Evolutionary conservation across 2,113 vertebrate species (phyloP), one percentile per base, ranked within the genome.

Genomic region (Falcunculus frontatus): DNA sequence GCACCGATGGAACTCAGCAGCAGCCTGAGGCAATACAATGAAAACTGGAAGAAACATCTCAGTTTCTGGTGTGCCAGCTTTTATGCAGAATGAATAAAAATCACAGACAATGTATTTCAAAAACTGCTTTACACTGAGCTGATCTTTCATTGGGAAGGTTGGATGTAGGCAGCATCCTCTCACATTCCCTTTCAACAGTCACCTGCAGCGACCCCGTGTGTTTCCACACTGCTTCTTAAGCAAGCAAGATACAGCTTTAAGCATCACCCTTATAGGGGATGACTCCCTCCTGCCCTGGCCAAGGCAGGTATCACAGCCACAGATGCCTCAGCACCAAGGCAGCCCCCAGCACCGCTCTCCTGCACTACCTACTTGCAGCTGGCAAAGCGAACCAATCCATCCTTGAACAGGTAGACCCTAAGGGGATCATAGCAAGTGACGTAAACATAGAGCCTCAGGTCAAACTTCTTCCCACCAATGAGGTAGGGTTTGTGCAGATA

Each of bases 401-500:
- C 99, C 27, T 98, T 98, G 97, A 99, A 99, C 97, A 99, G 97
- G 98, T 99, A 99, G 93, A 99, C 97, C 72, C 99, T 97, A 11
- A 99, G 99, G 33, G 99, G 99, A 96, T 99, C 99, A 0, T 99
- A 99, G 93, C 98, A 99, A 7, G 99, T 98, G 95, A 99, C 99
- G 0, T 99, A 99, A 95, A 99, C 99, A 20, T 99, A 99, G 96
- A 99, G 98, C 77, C 99, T 98, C 93, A 99, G 98, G 97, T 99
- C 99, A 29, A 99, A 99, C 97, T 99, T 99, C 98, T 98, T 99
- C 63, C 99, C 99, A 1, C 98, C 98, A 97, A 99, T 99, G 98
- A 99, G 99, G 98, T 99, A 99, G 97, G 99, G 99, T 95, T 99
- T 99, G 97, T 99, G 99, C 52, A 99, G 98, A 55, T 99, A 99